Evolutionary conservation across 2,113 vertebrate genomes (phyloP).

Genomic region (Hylia prasina): DNA sequence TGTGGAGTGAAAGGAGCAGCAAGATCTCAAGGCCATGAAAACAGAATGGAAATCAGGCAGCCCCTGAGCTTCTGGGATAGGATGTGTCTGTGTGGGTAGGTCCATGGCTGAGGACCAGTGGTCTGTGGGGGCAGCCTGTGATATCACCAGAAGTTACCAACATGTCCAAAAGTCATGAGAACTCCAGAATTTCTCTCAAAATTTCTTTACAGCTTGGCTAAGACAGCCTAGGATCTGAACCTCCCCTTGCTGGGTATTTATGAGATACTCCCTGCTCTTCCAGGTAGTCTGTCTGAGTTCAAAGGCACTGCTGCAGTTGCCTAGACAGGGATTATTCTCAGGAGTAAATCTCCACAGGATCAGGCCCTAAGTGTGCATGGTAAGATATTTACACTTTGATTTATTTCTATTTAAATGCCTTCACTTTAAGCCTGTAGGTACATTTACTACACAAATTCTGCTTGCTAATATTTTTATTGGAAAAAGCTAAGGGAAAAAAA

Average conservation of each 20-base stretch:
- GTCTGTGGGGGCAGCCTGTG: neutral
- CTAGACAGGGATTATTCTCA: neutral
- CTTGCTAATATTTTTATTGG: neutral
- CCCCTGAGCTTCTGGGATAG: neutral
- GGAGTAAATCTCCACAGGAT: neutral
- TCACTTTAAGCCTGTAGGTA: neutral
- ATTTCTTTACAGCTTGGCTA: neutral
- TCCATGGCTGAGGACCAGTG: neutral
- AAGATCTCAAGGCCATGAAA: neutral
- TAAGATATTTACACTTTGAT: constrained; percentile 4
- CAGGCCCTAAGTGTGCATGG: constrained; percentile 3
- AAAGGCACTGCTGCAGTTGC: constrained; percentile 5
- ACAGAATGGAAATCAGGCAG: neutral
- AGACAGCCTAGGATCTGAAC: neutral
- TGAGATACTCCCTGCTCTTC: neutral
- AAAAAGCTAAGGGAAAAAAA: neutral
- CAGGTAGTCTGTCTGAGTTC: constrained; percentile 36
- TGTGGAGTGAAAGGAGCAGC: neutral
- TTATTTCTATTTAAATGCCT: constrained; percentile 5
- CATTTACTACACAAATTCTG: neutral
- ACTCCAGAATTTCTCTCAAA: neutral
- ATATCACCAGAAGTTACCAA: neutral
- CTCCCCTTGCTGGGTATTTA: neutral
- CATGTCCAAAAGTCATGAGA: neutral
- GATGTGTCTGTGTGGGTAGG: rapidly evolving